A percentile compares a stretch with the other conserved stretches of the same genome.
phyloP scores from a whole-genome alignment of 2,113 vertebrate genomes.

The Ammodytes dubius region DNA sequence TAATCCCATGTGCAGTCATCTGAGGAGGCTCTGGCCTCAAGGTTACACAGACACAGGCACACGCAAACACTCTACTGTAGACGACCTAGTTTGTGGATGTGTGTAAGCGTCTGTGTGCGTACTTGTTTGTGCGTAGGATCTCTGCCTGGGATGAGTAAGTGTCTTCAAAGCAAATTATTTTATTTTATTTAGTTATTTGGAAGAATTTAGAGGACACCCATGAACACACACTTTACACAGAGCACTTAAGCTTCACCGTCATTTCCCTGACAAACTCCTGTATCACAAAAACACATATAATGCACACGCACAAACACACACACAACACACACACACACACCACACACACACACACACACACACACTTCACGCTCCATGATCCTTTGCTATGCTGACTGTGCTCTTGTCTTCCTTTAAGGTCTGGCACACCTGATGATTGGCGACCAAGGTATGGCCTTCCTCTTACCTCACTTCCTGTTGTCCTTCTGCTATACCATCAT shows the following conservation, averaged over 20 bases:
- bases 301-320: constrained; percentile 82
- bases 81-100: constrained; percentile 36
- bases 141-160: constrained; percentile 71
- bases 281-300: constrained; percentile 87
- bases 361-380: constrained; percentile 88
- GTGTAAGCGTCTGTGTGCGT: constrained; percentile 59
- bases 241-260: constrained; percentile 74
- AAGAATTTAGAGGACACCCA: constrained; percentile 51
- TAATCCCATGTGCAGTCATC: constrained; percentile 57
- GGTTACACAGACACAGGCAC: constrained; percentile 48
- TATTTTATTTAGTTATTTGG: constrained; percentile 28
- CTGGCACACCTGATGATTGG: constrained; percentile 99
- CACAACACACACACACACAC: constrained; percentile 76
- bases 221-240: constrained; percentile 22
- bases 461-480: constrained; percentile 93
- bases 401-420: constrained; percentile 99
- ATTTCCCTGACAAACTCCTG: constrained; percentile 88
- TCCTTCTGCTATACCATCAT: constrained; percentile 79
- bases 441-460: constrained; percentile 99
- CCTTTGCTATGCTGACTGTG: constrained; percentile 99
- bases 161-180: constrained; percentile 33
- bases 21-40: constrained; percentile 52
- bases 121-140: constrained; percentile 66
- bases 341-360: constrained; percentile 73
- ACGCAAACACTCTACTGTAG: constrained; percentile 19